A percentile compares a stretch with the other conserved stretches of the same genome.
phyloP scores from a whole-genome alignment of 1,140 invertebrate species.

The Atopsyche davidsoni region DNA sequence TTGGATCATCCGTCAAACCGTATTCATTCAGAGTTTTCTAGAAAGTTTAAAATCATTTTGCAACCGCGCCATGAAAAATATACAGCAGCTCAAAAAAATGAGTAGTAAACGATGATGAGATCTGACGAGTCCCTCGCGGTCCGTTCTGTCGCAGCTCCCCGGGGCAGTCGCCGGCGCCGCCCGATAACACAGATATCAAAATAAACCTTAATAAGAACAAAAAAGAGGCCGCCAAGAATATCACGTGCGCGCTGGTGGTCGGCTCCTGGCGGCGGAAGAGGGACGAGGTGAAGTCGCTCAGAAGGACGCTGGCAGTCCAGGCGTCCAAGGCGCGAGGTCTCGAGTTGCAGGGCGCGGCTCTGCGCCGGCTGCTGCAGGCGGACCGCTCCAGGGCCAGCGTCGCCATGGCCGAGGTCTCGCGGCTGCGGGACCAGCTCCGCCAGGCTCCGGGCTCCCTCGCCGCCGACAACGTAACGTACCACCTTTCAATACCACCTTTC shows the following conservation, averaged over 20 bases:
- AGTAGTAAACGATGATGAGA: too few species aligned
- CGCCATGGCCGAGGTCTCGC: conserved; percentile 47
- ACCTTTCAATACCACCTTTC: not conserved
- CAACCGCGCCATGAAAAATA: too few species aligned
- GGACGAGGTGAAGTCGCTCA: conserved; percentile 44
- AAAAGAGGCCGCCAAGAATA: conserved; percentile 39
- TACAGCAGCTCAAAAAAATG: too few species aligned
- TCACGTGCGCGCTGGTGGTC: conserved; percentile 47
- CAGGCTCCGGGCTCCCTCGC: conserved; percentile 41
- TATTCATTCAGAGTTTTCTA: too few species aligned
- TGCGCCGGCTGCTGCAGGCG: conserved; percentile 50
- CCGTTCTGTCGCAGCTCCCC: conserved; percentile 12
- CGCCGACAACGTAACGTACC: conserved; percentile 32
- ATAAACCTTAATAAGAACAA: conserved; percentile 26
- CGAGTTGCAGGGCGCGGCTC: conserved; percentile 50
- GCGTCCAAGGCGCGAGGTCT: conserved; percentile 45
- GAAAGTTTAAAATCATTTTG: too few species aligned
- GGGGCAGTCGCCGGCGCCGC: conserved; percentile 9
- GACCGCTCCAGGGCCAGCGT: conserved; percentile 50
- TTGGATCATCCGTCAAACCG: too few species aligned
- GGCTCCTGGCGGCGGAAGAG: conserved; percentile 51
- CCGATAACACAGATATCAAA: conserved; percentile 27
- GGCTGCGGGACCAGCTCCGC: conserved; percentile 43
- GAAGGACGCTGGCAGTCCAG: conserved; percentile 43
- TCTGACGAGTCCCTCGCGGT: too few species aligned